These are phyloP conservation scores for Sanderia malayensis DNA, from an alignment of 30 jellyfish, hydroid and myxozoan species.

Conservation along the genomic window DNA sequence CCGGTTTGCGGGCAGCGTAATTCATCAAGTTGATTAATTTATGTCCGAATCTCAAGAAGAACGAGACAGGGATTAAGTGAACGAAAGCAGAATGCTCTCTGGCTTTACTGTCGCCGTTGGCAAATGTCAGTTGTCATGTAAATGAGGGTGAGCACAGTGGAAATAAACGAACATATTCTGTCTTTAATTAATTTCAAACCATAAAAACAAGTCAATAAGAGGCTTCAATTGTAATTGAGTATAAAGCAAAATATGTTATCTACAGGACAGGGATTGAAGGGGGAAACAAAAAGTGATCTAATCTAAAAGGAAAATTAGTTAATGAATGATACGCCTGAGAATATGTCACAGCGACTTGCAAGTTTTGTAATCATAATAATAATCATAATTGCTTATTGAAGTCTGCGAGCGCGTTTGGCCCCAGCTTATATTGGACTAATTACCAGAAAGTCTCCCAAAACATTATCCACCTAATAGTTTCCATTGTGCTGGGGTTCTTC, in stretches of 20 bases:
- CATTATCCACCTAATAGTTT: too few relatives aligned
- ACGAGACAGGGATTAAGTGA: neutral
- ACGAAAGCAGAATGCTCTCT: neutral
- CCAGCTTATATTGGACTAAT: too few relatives aligned
- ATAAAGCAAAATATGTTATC: neutral
- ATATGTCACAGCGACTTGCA: too few relatives aligned
- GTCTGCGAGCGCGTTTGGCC: too few relatives aligned
- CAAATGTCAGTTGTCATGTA: neutral
- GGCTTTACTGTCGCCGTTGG: neutral
- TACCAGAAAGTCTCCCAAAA: too few relatives aligned
- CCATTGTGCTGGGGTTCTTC: too few relatives aligned
- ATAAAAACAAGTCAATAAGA: neutral
- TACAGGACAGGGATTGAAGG: neutral
- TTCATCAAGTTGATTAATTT: neutral
- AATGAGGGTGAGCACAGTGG: neutral
- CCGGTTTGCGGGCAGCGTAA: neutral
- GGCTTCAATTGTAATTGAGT: neutral
- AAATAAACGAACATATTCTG: too few relatives aligned
- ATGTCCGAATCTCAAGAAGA: neutral
- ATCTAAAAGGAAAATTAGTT: neutral
- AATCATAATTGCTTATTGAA: too few relatives aligned
- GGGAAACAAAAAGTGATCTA: neutral
- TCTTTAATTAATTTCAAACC: neutral
- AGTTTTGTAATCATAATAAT: too few relatives aligned
- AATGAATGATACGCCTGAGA: neutral